phyloP scores from a whole-genome alignment of 2,113 vertebrate species.

The Triplophysa tibetana region DNA sequence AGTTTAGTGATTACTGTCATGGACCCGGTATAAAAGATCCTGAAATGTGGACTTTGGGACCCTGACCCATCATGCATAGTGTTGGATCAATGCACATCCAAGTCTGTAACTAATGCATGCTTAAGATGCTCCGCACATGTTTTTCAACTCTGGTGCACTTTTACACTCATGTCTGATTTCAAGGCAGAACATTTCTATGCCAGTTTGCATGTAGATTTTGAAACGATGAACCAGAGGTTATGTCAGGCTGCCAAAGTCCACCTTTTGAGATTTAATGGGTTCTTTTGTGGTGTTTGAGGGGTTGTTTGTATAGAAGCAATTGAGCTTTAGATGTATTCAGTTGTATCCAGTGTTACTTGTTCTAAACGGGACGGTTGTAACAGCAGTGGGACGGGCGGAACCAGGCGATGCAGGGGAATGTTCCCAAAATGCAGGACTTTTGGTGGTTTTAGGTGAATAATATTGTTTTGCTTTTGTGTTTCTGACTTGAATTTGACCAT shows the following conservation, averaged over 20 bases:
- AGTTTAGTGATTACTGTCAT: not conserved
- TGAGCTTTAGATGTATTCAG: not conserved
- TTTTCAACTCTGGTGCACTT: constrained; percentile 3
- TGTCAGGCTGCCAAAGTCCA: constrained; percentile 26
- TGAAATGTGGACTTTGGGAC: constrained; percentile 20
- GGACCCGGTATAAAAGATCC: not conserved
- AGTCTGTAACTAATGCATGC: constrained; percentile 24
- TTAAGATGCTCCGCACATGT: constrained; percentile 2
- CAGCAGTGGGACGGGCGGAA: not conserved
- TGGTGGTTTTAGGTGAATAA: not conserved
- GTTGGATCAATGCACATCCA: constrained; percentile 6
- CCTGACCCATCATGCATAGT: constrained; percentile 2
- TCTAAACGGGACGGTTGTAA: not conserved
- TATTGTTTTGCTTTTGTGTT: not conserved
- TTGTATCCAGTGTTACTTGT: not conserved
- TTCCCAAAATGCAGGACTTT: not conserved
- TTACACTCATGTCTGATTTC: not conserved
- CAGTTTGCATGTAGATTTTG: constrained; percentile 26
- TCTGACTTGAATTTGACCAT: not conserved
- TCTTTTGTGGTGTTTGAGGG: not conserved
- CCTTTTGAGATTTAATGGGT: not conserved
- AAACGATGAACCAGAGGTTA: not conserved
- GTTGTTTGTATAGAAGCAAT: not conserved
- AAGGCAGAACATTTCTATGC: not conserved
- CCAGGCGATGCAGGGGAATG: not conserved